Evolutionary conservation across 2,113 vertebrate genomes (phyloP), one percentile per base, ranked within the genome.

Genomic region (Mus pahari): DNA sequence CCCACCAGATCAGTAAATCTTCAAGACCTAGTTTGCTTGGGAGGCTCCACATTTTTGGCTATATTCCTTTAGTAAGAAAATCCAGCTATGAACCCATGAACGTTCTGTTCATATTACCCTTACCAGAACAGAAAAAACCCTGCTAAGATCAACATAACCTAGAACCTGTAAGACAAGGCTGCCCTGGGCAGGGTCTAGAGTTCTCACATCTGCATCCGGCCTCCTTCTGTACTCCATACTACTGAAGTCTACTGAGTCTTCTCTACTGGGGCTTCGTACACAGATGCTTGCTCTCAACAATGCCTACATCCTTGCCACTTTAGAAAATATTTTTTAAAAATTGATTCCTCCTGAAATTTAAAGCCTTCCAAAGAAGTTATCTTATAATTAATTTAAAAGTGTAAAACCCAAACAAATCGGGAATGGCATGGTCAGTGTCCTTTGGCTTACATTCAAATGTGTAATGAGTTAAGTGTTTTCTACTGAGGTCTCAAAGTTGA

Each of bases 301-400:
- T 89, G 81, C 19, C 26, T 39, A 45, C 8, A 48, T 84, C 92
- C 58, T 66, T 31, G 68, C 33, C 45, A 71, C 70, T 79, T 81
- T 89, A 3, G 8, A 11, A 58, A n/a, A 62, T 13, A 39, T 28
- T 64, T 45, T 39, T 33, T 14, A 75, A 90, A 90, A 58, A 24
- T 48, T 84, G 8, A 83, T 48, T 26, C 19, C 12, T 16, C 84
- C 31, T 90, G 66, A 0, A 83, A 92, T 66, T 77, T 39, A 70
- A 75, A 96, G 62, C 90, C 19, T 87, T 96, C 79, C 62, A 81
- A 92, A 86, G 81, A 91, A 75, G 84, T 50, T n/a, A 68, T 33
- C 22, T 60, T 75, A 74, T 13, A 60, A 36, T 78, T 42, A 79
- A 68, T 89, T 74, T 33, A 81, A 71, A 90, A 64, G 36, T 89